phyloP scores from a whole-genome alignment of 1,140 invertebrate species.

The Leucophenga varia region DNA sequence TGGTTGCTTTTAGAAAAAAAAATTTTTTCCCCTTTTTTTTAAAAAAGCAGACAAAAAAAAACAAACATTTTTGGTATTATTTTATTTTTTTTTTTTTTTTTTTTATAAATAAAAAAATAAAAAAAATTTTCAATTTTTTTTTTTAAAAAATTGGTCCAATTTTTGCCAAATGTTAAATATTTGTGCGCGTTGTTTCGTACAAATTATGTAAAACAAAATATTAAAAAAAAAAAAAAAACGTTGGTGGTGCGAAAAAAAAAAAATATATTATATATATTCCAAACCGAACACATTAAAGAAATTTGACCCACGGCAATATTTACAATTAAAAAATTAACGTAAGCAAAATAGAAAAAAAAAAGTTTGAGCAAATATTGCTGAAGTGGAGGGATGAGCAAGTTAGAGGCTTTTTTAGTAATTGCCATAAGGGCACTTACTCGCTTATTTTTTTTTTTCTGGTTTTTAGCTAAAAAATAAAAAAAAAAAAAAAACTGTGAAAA shows the following conservation, averaged over 20 bases:
- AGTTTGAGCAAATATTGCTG: background rate
- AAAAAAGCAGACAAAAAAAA: conserved; percentile 14
- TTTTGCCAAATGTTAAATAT: conserved; percentile 20
- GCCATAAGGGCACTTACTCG: too few species aligned
- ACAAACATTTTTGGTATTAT: too few species aligned
- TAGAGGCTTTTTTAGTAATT: too few species aligned
- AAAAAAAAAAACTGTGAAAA: conserved; percentile 44
- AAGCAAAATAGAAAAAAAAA: conserved; percentile 38
- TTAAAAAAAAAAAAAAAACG: conserved; percentile 12
- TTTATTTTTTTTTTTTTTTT: too few species aligned
- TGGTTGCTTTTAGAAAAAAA: too few species aligned
- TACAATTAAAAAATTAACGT: conserved; percentile 55
- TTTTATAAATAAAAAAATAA: too few species aligned
- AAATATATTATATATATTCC: too few species aligned
- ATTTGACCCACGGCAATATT: conserved; percentile 51
- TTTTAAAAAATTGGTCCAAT: conserved; percentile 49
- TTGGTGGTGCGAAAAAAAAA: background rate
- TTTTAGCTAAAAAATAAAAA: background rate
- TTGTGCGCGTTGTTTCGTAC: conserved; percentile 50
- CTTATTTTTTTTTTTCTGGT: too few species aligned
- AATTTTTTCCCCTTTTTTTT: conserved; percentile 27
- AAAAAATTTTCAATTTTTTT: too few species aligned
- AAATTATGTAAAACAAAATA: conserved; percentile 45
- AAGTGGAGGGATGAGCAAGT: background rate
- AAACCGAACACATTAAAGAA: conserved; percentile 42